Evolutionary conservation across 2,113 vertebrate genomes (phyloP), one percentile per base, ranked within the genome.

Genomic region (Tupaia tana): DNA sequence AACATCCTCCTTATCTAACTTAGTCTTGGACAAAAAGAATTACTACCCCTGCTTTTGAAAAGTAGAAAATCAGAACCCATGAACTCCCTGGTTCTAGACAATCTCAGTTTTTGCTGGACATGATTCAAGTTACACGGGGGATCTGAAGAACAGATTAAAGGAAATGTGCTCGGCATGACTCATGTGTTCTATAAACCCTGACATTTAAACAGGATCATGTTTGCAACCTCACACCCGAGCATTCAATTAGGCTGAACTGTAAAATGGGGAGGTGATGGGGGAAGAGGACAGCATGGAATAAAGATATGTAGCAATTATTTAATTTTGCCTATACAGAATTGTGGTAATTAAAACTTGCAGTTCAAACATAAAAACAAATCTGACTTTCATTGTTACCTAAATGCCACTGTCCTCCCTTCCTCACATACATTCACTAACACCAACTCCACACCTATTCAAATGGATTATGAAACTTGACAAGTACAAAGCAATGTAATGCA

Each of bases 401-500:
- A 84, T 75, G 16, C 19, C 20, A 22, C 12, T 67, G 43, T 7
- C 52, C 58, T 27, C 19, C 1, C 54, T 71, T 77, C 58, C 29
- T 43, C 11, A 5, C 6, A 9, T 75, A 4, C n/a, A n/a, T 86
- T 18, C 54, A 63, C 61, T 91, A n/a, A 91, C 29, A 6, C 11
- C 16, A 15, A 20, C 34, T 74, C 54, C 81, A 25, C 3, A 83
- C 6, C 3, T n/a, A 27, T 34, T 69, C 34, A 96, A 73, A 78
- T 13, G 34, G 22, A 58, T 66, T 83, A 74, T 67, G 29, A 90
- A n/a, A 86, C 4, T 63, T 71, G 6, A 92, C 15, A 95, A 64
- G 10, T 24, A 69, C 8, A 79, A 87, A 90, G 13, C 7, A 69
- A 77, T 16, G 4, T 34, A 78, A 95, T 77, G 11, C 89, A 95